phyloP scores from a whole-genome alignment of 2,797 vertebrate genomes.

The Mus caroli region DNA sequence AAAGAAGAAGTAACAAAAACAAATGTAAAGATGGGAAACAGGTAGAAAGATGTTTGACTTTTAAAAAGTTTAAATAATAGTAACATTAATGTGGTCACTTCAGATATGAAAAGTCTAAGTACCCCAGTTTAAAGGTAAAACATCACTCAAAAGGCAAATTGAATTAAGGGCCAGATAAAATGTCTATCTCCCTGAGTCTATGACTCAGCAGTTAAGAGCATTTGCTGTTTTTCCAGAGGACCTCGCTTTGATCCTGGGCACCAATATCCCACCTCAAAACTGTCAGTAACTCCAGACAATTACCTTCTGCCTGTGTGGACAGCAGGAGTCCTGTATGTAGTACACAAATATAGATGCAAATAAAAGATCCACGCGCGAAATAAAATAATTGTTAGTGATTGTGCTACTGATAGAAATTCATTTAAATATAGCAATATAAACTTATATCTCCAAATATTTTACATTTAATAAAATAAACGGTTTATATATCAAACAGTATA shows the following conservation, averaged over 20 bases:
- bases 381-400: not conserved
- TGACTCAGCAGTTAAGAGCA: not conserved
- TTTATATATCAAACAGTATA: not conserved
- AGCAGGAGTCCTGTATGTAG: not conserved
- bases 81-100: not conserved
- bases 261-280: not conserved
- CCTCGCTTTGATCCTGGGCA: not conserved
- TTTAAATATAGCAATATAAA: slow-evolving; percentile 25
- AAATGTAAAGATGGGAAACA: slow-evolving; percentile 30
- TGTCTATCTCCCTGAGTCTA: not conserved
- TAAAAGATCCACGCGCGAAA: not conserved
- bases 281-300: not conserved
- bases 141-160: not conserved
- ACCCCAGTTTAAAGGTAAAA: not conserved
- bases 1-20: not conserved
- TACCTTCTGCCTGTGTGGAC: not conserved
- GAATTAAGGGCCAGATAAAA: slow-evolving; percentile 21
- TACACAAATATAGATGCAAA: not conserved
- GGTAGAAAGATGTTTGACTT: not conserved
- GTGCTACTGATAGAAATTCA: not conserved
- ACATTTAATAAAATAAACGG: not conserved
- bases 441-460: not conserved
- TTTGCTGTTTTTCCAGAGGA: not conserved
- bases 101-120: not conserved
- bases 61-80: not conserved